Evolutionary conservation across 2,113 vertebrate genomes (phyloP), one percentile per base, ranked within the genome.

Genomic region (Thinocorus orbignyianus): DNA sequence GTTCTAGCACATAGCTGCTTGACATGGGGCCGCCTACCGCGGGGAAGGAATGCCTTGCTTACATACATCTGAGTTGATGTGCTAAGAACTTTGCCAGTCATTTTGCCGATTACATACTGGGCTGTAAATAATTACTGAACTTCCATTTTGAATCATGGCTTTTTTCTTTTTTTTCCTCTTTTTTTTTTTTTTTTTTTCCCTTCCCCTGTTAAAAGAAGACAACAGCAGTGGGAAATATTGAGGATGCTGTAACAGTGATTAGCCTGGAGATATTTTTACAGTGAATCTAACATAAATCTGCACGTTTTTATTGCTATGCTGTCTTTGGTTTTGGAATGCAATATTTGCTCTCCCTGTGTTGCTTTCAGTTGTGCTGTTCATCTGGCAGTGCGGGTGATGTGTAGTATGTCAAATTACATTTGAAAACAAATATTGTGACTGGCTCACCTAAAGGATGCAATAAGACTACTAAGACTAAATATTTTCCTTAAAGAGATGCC

Each of bases 1-100:
- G 89, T 97, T 93, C 93, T 71, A 92, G 96, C 95, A 80, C 90
- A 82, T 89, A 69, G 78, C 86, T 90, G 15, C 81, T 93, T 89
- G 74, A 86, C 91, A 70, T 78, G 74, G 55, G 83, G 93, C 92
- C 7, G 55, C 92, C 94, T 92, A 62, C 81, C 12, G 1, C 24
- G 0, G 92, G 84, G 86, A 92, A 94, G 88, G 91, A 91, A 85
- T 93, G 81, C 81, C 88, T 86, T 83, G 81, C 95, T 94, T 61
- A 60, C 42, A 20, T 73, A 20, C 8, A 2, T 65, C 87, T 46
- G 61, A 88, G 86, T 4, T 71, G 74, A 64, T 84, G 79, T 88
- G 91, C 79, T 82, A 58, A 94, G 93, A 93, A 61, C 88, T 78
- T 78, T 73, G 41, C 66, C 93, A 62, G 79, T 94, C 79, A 28